phyloP scores from a whole-genome alignment of 2,888 invertebrate genomes.

The Chrysolina americana region DNA sequence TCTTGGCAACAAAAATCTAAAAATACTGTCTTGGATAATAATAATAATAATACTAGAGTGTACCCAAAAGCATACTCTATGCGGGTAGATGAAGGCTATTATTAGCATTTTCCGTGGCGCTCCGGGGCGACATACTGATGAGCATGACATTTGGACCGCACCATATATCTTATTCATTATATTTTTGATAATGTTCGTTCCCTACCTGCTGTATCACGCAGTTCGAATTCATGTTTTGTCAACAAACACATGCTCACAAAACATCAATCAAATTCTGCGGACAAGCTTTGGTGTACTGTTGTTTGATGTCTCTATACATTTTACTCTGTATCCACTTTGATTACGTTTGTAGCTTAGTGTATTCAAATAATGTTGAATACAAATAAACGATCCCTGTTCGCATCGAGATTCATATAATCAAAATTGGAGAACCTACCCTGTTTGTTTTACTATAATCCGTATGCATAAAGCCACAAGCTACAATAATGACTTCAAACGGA shows the following conservation, averaged over 20 bases:
- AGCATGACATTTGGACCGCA: too few species aligned
- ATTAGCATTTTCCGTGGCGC: too few species aligned
- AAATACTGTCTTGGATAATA: too few species aligned
- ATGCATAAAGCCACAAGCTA: constrained; percentile 42
- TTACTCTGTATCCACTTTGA: constrained; percentile 47
- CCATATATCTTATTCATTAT: too few species aligned
- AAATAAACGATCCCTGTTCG: constrained; percentile 49
- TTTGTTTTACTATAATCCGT: constrained; percentile 50
- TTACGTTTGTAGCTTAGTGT: constrained; percentile 53
- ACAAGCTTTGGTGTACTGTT: constrained; percentile 17
- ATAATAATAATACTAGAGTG: too few species aligned
- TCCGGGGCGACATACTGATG: too few species aligned
- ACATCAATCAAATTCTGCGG: constrained; percentile 15
- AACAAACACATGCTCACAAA: background rate
- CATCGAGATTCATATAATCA: constrained; percentile 50
- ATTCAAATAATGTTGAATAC: constrained; percentile 49
- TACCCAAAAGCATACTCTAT: too few species aligned
- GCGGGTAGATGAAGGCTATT: too few species aligned
- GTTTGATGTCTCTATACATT: constrained; percentile 43
- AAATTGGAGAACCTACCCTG: constrained; percentile 52
- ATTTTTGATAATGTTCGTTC: too few species aligned
- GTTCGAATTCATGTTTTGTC: background rate
- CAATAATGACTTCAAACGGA: constrained; percentile 49
- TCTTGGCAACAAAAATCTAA: too few species aligned
- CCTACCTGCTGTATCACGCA: background rate